A percentile compares a stretch with the other conserved stretches of the same genome.
These are phyloP conservation scores for Trachythela sp. DNA, from an alignment of 64 coral and sea anemone genomes.

Conservation along the genomic window DNA sequence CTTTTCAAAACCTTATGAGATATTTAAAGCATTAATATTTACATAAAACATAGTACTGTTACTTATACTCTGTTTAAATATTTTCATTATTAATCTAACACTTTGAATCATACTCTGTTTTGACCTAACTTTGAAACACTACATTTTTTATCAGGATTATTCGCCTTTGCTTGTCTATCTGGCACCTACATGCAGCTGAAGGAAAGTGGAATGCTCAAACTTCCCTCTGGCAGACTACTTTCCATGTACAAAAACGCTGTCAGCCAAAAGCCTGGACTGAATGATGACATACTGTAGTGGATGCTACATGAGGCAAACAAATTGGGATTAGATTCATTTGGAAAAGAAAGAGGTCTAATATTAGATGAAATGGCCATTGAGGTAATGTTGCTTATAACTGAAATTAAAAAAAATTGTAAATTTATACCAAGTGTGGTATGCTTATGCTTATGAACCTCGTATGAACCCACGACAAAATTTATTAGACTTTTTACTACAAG, in stretches of 20 bases:
- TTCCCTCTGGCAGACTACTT: conserved; percentile 48
- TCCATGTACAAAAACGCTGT: conserved; percentile 43
- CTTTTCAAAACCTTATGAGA: no score
- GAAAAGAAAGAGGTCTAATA: conserved; percentile 43
- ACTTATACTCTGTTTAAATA: no score
- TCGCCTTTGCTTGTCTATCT: conserved; percentile 50
- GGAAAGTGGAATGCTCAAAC: conserved; percentile 39
- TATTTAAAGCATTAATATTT: no score
- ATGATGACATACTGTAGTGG: conserved; percentile 51
- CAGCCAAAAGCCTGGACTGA: conserved; percentile 33
- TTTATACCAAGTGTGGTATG: no score
- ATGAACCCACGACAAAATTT: no score
- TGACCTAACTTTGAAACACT: not conserved
- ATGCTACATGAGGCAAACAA: conserved; percentile 38
- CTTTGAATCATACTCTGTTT: no score
- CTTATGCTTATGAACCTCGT: no score
- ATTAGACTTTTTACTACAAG: no score
- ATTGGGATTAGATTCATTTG: conserved; percentile 19
- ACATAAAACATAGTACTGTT: no score
- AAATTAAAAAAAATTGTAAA: no score
- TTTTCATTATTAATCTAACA: not conserved
- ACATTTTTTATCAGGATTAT: conserved; percentile 29
- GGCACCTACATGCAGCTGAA: conserved; percentile 34
- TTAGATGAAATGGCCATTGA: conserved; percentile 59
- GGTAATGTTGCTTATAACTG: no score